Evolutionary conservation across 2,888 invertebrate species (phyloP).

Genomic region (Chromoteleia sp.): DNA sequence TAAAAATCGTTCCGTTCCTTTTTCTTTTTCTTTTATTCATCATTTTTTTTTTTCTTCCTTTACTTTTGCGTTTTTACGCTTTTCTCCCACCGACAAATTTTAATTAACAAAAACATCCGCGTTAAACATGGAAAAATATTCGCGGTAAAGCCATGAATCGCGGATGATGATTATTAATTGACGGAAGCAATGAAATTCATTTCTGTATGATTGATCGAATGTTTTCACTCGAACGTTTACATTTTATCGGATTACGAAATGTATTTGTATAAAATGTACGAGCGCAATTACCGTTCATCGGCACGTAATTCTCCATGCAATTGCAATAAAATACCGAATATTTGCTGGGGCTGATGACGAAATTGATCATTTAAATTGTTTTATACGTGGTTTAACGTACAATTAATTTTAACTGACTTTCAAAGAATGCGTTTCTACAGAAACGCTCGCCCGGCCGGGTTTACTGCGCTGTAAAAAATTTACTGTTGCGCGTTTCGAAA

Average conservation of each 20-base stretch:
- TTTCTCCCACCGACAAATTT: too few relatives aligned
- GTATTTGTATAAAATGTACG: slow-evolving; percentile 16
- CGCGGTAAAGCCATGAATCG: slow-evolving; percentile 5
- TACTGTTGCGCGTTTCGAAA: slow-evolving; percentile 23
- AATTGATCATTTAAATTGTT: slow-evolving; percentile 53
- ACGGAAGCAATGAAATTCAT: slow-evolving; percentile 6
- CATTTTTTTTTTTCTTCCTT: too few relatives aligned
- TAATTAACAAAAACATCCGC: background rate
- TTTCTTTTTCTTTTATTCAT: too few relatives aligned
- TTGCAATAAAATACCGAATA: slow-evolving; percentile 50
- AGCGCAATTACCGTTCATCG: slow-evolving; percentile 34
- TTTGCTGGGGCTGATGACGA: slow-evolving; percentile 40
- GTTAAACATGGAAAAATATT: background rate
- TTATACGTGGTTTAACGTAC: slow-evolving; percentile 34
- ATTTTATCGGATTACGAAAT: slow-evolving; percentile 32
- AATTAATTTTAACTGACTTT: slow-evolving; percentile 56
- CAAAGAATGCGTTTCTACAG: slow-evolving; percentile 1
- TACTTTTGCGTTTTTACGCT: too few relatives aligned
- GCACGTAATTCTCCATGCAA: slow-evolving; percentile 27
- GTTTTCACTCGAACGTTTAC: slow-evolving; percentile 6
- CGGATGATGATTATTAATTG: slow-evolving; percentile 26
- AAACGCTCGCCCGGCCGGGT: background rate
- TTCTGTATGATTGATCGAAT: slow-evolving; percentile 16
- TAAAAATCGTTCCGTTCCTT: too few relatives aligned
- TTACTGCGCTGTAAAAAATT: slow-evolving; percentile 47